phyloP scores from a whole-genome alignment of 2,888 invertebrate genomes.

The Ormyrus labotus region DNA sequence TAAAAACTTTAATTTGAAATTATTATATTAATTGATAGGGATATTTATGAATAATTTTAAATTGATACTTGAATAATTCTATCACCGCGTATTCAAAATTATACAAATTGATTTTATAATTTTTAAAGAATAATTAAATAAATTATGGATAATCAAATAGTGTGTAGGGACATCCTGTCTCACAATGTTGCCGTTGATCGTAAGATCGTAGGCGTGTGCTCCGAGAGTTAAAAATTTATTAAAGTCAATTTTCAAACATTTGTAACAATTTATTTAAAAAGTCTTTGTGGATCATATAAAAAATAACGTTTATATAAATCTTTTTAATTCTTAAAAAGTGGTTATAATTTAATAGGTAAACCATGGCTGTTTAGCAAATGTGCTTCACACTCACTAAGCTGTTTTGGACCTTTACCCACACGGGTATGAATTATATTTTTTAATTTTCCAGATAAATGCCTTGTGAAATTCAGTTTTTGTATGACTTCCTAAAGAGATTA shows the following conservation, averaged over 20 bases:
- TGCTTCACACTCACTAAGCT: conserved; percentile 74
- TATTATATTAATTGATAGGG: too few relatives aligned
- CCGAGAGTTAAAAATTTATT: too few relatives aligned
- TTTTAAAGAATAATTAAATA: too few relatives aligned
- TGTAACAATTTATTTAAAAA: conserved; percentile 6
- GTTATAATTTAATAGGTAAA: conserved; percentile 68
- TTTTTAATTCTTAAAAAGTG: not conserved
- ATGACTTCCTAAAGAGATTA: conserved; percentile 63
- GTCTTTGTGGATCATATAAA: not conserved
- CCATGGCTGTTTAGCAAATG: conserved; percentile 78
- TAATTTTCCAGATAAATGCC: conserved; percentile 79
- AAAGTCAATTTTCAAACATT: not conserved
- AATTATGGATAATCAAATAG: too few relatives aligned
- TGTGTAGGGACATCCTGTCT: too few relatives aligned
- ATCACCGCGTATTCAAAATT: too few relatives aligned
- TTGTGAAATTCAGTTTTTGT: conserved; percentile 71
- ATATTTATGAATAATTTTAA: too few relatives aligned
- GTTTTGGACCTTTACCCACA: conserved; percentile 87
- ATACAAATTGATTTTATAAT: too few relatives aligned
- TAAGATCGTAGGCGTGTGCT: too few relatives aligned
- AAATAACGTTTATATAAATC: not conserved
- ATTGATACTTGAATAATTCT: too few relatives aligned
- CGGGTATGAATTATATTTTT: conserved; percentile 91
- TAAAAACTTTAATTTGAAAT: too few relatives aligned
- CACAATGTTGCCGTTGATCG: too few relatives aligned